These are phyloP conservation scores for Falco novaeseelandiae DNA, from an alignment of 2,797 vertebrate species.

Conservation along the genomic window DNA sequence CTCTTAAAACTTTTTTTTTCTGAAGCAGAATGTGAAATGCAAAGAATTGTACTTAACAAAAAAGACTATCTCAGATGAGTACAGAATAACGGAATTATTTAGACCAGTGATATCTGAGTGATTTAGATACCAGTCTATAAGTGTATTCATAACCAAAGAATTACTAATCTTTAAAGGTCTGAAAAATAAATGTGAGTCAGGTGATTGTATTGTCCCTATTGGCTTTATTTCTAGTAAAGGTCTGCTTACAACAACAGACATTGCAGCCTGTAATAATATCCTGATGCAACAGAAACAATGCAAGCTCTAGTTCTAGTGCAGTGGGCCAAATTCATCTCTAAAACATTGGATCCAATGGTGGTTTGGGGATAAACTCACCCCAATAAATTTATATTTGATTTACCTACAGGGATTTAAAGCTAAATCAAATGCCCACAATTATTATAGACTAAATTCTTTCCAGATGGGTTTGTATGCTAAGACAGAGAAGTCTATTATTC, in stretches of 20 bases:
- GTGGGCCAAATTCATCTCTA: conserved; percentile 18
- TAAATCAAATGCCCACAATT: conserved; percentile 65
- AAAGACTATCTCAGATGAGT: neutral
- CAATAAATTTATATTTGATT: conserved; percentile 64
- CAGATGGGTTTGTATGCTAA: conserved; percentile 55
- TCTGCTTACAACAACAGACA: neutral
- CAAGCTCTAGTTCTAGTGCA: neutral
- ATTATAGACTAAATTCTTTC: conserved; percentile 64
- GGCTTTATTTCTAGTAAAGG: neutral
- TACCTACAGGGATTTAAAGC: conserved; percentile 53
- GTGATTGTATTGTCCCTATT: neutral
- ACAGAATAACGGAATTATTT: neutral
- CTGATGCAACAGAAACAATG: conserved; percentile 37
- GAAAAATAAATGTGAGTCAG: neutral
- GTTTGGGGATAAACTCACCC: conserved; percentile 48
- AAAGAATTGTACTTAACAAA: conserved; percentile 23
- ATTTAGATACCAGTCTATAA: neutral
- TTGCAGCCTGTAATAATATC: neutral
- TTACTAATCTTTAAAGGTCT: neutral
- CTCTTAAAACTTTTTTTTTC: conserved; percentile 16
- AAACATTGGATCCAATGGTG: neutral
- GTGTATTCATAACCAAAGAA: neutral
- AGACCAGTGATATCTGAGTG: neutral
- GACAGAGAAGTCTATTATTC: conserved; percentile 65
- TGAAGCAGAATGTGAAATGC: conserved; percentile 54